These are phyloP conservation scores for Chaetops frenatus DNA, from an alignment of 2,113 vertebrate species.

Conservation along the genomic window DNA sequence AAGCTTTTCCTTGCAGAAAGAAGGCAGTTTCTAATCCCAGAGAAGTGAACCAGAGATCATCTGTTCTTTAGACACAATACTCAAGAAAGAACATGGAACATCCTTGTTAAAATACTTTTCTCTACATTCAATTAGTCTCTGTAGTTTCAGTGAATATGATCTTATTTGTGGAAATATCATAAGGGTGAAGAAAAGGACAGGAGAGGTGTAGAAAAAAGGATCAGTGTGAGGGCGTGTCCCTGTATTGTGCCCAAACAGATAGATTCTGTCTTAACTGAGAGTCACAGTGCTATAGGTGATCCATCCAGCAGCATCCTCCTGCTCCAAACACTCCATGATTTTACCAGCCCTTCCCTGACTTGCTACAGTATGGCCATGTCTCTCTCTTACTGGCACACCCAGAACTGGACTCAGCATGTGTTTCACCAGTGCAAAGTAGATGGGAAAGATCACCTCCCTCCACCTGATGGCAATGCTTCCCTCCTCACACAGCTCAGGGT, in stretches of 20 bases:
- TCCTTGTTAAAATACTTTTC: not conserved
- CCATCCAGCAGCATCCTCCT: not conserved
- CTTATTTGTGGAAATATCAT: not conserved
- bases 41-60: not conserved
- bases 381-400: not conserved
- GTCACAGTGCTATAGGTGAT: accelerated
- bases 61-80: not conserved
- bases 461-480: not conserved
- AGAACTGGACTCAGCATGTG: not conserved
- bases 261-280: not conserved
- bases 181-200: not conserved
- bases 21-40: not conserved
- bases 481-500: not conserved
- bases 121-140: not conserved
- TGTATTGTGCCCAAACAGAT: not conserved
- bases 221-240: not conserved
- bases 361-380: not conserved
- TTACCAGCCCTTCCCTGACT: not conserved
- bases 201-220: not conserved
- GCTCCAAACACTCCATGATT: not conserved
- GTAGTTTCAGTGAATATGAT: not conserved
- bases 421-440: not conserved
- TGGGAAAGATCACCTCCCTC: not conserved
- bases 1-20: not conserved
- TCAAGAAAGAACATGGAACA: not conserved